Conservation (phyloP, 2,113 vertebrate genomes). For the Carettochelys insculpta region DNA sequence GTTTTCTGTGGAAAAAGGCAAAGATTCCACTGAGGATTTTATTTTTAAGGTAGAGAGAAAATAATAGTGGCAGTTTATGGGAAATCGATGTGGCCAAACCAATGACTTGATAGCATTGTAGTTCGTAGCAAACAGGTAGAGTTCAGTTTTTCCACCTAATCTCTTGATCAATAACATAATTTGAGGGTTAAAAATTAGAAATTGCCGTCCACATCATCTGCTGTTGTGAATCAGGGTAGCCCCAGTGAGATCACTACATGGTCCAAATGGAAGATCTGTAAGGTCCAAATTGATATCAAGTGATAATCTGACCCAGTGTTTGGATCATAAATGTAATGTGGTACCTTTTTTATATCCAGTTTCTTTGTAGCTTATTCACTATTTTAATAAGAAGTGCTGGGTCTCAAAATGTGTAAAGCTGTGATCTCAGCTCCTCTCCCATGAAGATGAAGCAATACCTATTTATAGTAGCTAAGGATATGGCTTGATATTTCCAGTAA, state of each 20-base stretch:
- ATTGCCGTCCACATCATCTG: not conserved
- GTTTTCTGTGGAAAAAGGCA: not conserved
- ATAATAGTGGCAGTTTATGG: not conserved
- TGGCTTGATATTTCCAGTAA: not conserved
- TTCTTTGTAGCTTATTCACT: not conserved
- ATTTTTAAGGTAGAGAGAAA: not conserved
- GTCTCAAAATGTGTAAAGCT: not conserved
- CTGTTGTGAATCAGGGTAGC: not conserved
- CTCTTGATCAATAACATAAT: rapidly evolving
- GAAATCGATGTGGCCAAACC: not conserved
- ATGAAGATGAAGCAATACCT: not conserved
- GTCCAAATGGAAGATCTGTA: not conserved
- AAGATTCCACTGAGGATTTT: not conserved
- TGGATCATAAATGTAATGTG: not conserved
- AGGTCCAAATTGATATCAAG: not conserved
- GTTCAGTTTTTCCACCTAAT: not conserved
- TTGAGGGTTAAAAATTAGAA: rapidly evolving
- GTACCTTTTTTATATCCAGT: not conserved
- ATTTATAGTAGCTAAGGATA: not conserved
- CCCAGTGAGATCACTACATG: not conserved
- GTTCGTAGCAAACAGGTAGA: not conserved
- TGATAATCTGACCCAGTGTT: not conserved
- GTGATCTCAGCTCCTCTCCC: not conserved
- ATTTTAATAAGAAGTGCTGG: not conserved
- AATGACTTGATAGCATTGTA: not conserved